Percentiles rank a stretch among this genome's conserved stretches.
These are phyloP conservation scores for Platalea minor DNA, from an alignment of 2,797 vertebrate species.

Conservation along the genomic window DNA sequence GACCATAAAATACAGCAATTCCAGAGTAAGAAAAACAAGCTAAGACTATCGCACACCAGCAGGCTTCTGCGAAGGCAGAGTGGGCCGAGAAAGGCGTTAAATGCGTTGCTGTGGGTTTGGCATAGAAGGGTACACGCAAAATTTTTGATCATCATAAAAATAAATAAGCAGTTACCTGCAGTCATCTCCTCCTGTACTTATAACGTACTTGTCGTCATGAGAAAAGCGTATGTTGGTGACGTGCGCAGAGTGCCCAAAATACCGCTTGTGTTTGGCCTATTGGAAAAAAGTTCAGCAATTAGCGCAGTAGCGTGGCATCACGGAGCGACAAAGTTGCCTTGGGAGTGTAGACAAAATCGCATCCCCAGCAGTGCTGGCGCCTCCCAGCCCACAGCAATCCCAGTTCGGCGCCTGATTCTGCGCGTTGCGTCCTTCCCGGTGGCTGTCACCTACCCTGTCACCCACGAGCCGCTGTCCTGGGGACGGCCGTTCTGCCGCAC, in stretches of 20 bases:
- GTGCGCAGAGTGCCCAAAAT: conserved; percentile 92
- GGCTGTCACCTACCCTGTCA: background rate
- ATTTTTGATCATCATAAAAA: too few relatives aligned
- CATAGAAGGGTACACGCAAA: background rate
- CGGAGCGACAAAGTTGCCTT: too few relatives aligned
- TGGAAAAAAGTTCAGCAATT: background rate
- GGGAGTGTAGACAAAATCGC: background rate
- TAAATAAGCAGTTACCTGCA: conserved; percentile 82
- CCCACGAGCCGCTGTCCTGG: background rate
- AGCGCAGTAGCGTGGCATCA: rapidly evolving
- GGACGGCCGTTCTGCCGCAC: background rate
- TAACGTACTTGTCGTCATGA: conserved; percentile 88
- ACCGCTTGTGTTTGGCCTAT: conserved; percentile 95
- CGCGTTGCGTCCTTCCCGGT: rapidly evolving
- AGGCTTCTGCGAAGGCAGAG: background rate
- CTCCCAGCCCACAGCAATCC: background rate
- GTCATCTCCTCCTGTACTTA: conserved; percentile 93
- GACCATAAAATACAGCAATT: background rate
- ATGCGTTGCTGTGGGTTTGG: background rate
- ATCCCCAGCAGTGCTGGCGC: too few relatives aligned
- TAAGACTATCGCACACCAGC: background rate
- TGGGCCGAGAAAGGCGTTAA: background rate
- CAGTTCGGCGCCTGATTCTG: rapidly evolving
- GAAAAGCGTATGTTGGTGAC: conserved; percentile 95
- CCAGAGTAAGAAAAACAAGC: background rate